Evolutionary conservation across 2,113 vertebrate species (phyloP).

Genomic region (Oncorhynchus tshawytscha): DNA sequence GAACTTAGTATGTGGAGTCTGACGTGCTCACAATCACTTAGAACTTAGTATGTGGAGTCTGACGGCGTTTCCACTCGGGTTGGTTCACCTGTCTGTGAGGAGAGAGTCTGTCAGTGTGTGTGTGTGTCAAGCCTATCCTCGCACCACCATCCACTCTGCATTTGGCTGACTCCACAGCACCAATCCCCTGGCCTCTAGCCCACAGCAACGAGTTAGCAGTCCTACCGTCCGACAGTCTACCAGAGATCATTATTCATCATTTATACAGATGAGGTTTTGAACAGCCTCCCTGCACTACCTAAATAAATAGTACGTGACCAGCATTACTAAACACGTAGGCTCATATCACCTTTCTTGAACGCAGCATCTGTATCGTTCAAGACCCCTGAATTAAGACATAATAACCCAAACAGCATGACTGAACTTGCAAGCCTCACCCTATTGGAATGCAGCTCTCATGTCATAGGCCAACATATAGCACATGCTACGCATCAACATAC

Average conservation of each 20-base stretch:
- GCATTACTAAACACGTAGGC: constrained; percentile 14
- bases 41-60: no score
- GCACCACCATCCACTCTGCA: not conserved
- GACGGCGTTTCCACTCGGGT: not conserved
- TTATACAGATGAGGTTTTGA: constrained; percentile 19
- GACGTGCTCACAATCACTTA: not conserved
- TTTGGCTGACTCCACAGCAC: not conserved
- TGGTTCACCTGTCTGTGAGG: no score
- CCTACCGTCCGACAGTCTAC: not conserved
- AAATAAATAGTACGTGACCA: not conserved
- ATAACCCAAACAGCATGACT: no score
- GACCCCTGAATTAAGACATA: no score
- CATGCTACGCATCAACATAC: no score
- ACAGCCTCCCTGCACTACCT: not conserved
- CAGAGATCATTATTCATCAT: constrained; percentile 23
- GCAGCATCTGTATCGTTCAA: not conserved
- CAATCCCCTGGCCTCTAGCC: not conserved
- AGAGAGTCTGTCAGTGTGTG: no score
- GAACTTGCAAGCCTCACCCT: no score
- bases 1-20: no score
- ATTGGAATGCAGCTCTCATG: no score
- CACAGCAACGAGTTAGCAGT: not conserved
- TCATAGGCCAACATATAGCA: no score
- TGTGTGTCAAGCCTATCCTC: not conserved
- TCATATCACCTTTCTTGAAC: not conserved